phyloP scores from a whole-genome alignment of 2,113 vertebrate genomes.

The Albula glossodonta region DNA sequence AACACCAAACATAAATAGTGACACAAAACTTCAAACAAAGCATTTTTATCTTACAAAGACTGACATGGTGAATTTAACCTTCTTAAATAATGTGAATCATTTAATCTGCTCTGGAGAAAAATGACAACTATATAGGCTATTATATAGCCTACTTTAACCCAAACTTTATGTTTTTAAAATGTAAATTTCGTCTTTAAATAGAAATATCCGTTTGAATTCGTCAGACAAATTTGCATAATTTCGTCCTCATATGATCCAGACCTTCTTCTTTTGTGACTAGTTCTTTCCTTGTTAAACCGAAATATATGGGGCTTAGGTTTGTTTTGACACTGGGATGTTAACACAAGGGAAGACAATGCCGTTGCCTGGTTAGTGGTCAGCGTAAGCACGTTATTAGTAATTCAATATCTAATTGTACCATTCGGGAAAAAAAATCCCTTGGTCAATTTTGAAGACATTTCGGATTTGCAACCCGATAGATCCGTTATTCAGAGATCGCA shows the following conservation, averaged over 20 bases:
- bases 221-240: not conserved
- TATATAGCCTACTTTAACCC: not conserved
- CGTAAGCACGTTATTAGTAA: constrained; percentile 68
- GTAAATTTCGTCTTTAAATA: not conserved
- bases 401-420: constrained; percentile 69
- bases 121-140: no score
- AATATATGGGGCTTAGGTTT: not conserved
- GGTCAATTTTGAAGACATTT: constrained; percentile 58
- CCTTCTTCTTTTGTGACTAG: not conserved
- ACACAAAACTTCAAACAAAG: constrained; percentile 2
- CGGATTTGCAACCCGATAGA: constrained; percentile 62
- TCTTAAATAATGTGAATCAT: no score
- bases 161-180: not conserved
- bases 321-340: constrained; percentile 61
- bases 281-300: not conserved
- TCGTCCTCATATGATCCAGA: not conserved
- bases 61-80: no score
- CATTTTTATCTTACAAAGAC: not conserved
- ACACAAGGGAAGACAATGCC: constrained; percentile 51
- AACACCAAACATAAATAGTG: constrained; percentile 18
- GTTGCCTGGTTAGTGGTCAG: constrained; percentile 49
- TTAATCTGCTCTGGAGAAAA: no score
- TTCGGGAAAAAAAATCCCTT: constrained; percentile 45
- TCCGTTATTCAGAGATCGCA: constrained; percentile 56
- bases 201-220: not conserved